Evolutionary conservation across 2,888 invertebrate species (phyloP), one percentile per base, ranked within the genome.

Genomic region (Diadromus collaris): DNA sequence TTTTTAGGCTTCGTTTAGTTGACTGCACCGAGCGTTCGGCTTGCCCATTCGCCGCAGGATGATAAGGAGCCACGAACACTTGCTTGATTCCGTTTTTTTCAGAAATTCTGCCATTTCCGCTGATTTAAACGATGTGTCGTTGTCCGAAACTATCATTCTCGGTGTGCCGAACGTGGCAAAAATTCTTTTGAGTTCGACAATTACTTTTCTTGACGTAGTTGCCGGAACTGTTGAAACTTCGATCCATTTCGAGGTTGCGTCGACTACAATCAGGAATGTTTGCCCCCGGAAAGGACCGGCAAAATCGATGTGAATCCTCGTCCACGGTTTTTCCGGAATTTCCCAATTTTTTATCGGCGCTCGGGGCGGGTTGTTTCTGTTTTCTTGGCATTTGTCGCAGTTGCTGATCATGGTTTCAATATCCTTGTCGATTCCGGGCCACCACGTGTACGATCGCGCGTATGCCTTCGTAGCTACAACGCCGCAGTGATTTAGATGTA

Each of bases 1-100:
- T 83, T 51, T 74, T 71, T 6, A 83, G n/a, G 4, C 54, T 32
- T 9, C 76, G 65, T 74, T 84, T 83, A 0, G 80, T 69, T 9
- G 83, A 80, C 73, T 84, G 83, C 10, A 86, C 86, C n/a, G 74
- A 67, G 19, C 86, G 72, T 76, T 86, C 83, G 32, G 86, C 85
- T 70, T 82, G 82, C 21, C 86, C 85, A 76, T 85, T 86, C 9
- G 85, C 70, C 6, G 79, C 51, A 56, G 85, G 85, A 60, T 83
- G 78, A 63, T 83, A 82, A 27, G 83, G 84, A 27, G 85, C 81
- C 16, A 80, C 64, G 54, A 64, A 73, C 74, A 34, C 72, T 56
- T 65, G 78, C 51, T 76, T 34, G 48, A 85, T 83, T 16, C 83
- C 80, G 67, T 83, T 32, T 38, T 9, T 60, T 16, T 24, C 72